Evolutionary conservation across 92 coral and sea anemone species (phyloP).

Genomic region (Metridium senile): DNA sequence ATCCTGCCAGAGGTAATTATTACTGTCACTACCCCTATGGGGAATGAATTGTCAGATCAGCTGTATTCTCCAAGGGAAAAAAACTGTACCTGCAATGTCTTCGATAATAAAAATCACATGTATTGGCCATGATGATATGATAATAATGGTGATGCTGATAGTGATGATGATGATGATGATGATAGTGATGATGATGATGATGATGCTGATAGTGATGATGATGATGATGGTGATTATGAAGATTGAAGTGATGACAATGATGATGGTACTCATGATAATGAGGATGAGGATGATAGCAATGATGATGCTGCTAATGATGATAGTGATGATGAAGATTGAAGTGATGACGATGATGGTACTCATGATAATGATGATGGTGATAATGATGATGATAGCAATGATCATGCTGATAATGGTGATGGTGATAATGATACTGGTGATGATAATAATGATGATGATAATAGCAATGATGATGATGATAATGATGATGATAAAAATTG

Average conservation of each 20-base stretch:
- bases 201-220: background rate
- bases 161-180: background rate
- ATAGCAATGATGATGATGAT: background rate
- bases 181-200: background rate
- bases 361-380: background rate
- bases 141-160: background rate
- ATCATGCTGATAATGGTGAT: background rate
- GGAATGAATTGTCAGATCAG: too few relatives aligned
- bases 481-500: background rate
- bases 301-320: background rate
- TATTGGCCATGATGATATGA: too few relatives aligned
- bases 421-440: background rate
- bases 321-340: background rate
- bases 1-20: slow-evolving; percentile 81
- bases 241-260: background rate
- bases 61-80: background rate
- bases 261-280: background rate
- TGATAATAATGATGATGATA: background rate
- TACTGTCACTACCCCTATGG: background rate
- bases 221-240: background rate
- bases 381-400: background rate
- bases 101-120: background rate
- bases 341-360: background rate
- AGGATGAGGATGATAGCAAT: background rate
- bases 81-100: background rate